Conservation (phyloP, 2,797 vertebrate genomes). For the Pagetopsis macropterus region DNA sequence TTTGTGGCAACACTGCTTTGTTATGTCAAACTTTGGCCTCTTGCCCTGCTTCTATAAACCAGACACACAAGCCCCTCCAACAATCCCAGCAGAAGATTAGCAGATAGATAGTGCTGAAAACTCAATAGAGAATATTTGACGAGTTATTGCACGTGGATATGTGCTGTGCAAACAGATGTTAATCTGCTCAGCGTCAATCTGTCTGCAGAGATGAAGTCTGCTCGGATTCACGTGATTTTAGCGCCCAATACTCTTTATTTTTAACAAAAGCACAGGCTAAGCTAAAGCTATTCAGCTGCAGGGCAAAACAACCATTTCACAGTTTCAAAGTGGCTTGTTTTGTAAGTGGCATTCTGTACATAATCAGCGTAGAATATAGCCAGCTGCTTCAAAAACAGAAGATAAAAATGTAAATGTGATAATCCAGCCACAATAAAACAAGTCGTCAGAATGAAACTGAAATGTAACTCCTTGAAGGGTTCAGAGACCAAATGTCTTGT, state of each 20-base stretch:
- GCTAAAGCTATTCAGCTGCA: background rate
- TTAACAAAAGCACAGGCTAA: conserved; percentile 1
- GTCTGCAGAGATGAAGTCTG: background rate
- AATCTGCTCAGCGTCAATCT: background rate
- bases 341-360: background rate
- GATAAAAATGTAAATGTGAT: background rate
- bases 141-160: background rate
- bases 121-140: background rate
- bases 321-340: background rate
- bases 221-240: background rate
- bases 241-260: background rate
- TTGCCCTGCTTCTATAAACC: background rate
- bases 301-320: too few species aligned
- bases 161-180: background rate
- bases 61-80: background rate
- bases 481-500: background rate
- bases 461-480: background rate
- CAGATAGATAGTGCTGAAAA: background rate
- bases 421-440: background rate
- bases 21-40: background rate
- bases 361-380: background rate
- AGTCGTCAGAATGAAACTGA: conserved; percentile 54
- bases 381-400: too few species aligned
- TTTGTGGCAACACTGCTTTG: background rate
- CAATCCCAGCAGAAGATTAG: background rate